These are phyloP conservation scores for Dione vanillae DNA, from an alignment of 2,888 invertebrate genomes.

Conservation along the genomic window DNA sequence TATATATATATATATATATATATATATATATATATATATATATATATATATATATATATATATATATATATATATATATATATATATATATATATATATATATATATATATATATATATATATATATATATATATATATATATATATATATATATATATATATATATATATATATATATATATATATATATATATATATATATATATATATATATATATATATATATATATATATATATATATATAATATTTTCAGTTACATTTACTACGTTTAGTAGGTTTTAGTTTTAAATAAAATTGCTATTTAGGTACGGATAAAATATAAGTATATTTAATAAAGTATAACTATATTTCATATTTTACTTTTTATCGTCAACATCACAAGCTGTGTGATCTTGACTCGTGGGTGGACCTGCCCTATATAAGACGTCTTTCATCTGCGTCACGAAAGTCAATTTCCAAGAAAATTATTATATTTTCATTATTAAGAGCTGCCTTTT, in stretches of 20 bases:
- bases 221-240: background rate
- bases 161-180: background rate
- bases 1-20: background rate
- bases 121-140: background rate
- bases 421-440: slow-evolving; percentile 27
- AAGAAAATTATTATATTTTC: slow-evolving; percentile 30
- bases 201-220: background rate
- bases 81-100: background rate
- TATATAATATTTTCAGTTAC: background rate
- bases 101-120: background rate
- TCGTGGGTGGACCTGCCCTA: slow-evolving; percentile 23
- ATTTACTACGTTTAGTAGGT: no score
- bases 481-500: slow-evolving; percentile 4
- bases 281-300: no score
- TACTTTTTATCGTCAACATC: no score
- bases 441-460: slow-evolving; percentile 21
- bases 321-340: background rate
- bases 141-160: background rate
- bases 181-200: background rate
- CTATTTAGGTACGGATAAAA: background rate
- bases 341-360: background rate
- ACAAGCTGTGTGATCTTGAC: slow-evolving; percentile 11
- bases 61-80: background rate
- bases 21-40: background rate
- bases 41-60: background rate